phyloP scores from a whole-genome alignment of 2,797 vertebrate species.

The Gymnodraco acuticeps region DNA sequence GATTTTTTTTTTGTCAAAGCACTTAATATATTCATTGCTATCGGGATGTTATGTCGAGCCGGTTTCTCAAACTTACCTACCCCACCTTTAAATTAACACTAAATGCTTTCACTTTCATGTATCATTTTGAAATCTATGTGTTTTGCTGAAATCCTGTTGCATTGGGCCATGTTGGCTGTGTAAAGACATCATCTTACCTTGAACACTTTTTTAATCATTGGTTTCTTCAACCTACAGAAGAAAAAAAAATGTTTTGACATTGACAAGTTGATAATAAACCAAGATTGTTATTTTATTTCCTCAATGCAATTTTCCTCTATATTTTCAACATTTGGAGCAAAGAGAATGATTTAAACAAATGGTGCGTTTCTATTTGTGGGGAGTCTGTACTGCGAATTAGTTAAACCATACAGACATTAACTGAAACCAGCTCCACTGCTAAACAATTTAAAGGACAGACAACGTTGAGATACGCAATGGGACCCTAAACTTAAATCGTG shows the following conservation, averaged over 20 bases:
- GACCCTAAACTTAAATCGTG: not conserved
- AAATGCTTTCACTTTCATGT: not conserved
- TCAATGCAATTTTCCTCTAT: slow-evolving; percentile 31
- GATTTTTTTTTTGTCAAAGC: too few species aligned
- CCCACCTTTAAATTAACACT: not conserved
- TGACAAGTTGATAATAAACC: not conserved
- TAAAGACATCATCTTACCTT: not conserved
- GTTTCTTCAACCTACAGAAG: not conserved
- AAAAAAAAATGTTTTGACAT: not conserved
- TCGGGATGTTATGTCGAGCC: too few species aligned
- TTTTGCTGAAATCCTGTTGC: not conserved
- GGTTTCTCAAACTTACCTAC: too few species aligned
- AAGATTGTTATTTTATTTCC: slow-evolving; percentile 42
- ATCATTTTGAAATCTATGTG: not conserved
- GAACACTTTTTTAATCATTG: not conserved
- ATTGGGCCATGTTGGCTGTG: not conserved
- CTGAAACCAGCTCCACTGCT: not conserved
- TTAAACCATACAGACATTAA: not conserved
- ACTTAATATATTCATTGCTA: too few species aligned
- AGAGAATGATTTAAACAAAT: slow-evolving; percentile 35
- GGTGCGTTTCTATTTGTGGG: not conserved
- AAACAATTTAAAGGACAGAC: not conserved
- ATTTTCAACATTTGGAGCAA: slow-evolving; percentile 26
- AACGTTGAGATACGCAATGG: not conserved
- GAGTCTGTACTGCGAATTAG: not conserved